Percentiles rank a stretch among this genome's conserved stretches.
These are phyloP conservation scores for Stomatorhinus ivindoensis DNA, from an alignment of 2,113 vertebrate genomes.

Conservation along the genomic window DNA sequence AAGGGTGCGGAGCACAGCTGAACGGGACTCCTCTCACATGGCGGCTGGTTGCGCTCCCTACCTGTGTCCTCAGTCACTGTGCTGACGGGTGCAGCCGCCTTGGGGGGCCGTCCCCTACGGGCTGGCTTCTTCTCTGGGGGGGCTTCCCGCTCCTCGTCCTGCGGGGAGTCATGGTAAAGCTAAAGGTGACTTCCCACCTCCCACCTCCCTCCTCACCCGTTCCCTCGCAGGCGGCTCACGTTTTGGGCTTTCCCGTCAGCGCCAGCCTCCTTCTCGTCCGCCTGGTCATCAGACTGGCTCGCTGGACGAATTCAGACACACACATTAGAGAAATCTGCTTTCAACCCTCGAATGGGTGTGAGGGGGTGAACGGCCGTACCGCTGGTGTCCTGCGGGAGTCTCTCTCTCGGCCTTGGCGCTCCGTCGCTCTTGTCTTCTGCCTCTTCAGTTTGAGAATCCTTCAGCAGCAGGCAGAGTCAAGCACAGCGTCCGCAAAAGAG, in stretches of 20 bases:
- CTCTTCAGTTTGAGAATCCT: slow-evolving; percentile 18
- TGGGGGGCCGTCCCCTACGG: slow-evolving; percentile 53
- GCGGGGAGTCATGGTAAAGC: slow-evolving; percentile 4
- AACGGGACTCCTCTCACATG: background rate
- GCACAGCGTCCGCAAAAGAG: background rate
- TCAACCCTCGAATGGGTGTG: background rate
- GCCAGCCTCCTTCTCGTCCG: slow-evolving; percentile 37
- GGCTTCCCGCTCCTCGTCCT: slow-evolving; percentile 41
- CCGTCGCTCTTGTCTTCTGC: background rate
- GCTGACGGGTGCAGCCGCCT: slow-evolving; percentile 25
- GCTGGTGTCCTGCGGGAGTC: slow-evolving; percentile 17
- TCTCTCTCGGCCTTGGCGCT: slow-evolving; percentile 20
- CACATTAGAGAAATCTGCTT: background rate
- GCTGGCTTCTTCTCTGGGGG: slow-evolving; percentile 39
- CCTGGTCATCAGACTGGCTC: slow-evolving; percentile 32
- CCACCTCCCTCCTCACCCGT: background rate
- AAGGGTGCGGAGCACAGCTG: background rate
- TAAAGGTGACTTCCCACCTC: background rate
- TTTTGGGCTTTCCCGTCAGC: slow-evolving; percentile 35
- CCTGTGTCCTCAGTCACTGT: slow-evolving; percentile 62
- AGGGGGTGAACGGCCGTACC: slow-evolving; percentile 24
- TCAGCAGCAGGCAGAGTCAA: background rate
- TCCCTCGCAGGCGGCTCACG: slow-evolving; percentile 26
- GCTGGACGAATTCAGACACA: slow-evolving; percentile 25
- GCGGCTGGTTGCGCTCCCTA: slow-evolving; percentile 31